phyloP scores from a whole-genome alignment of 2,888 invertebrate species.

The Linyphia triangularis region DNA sequence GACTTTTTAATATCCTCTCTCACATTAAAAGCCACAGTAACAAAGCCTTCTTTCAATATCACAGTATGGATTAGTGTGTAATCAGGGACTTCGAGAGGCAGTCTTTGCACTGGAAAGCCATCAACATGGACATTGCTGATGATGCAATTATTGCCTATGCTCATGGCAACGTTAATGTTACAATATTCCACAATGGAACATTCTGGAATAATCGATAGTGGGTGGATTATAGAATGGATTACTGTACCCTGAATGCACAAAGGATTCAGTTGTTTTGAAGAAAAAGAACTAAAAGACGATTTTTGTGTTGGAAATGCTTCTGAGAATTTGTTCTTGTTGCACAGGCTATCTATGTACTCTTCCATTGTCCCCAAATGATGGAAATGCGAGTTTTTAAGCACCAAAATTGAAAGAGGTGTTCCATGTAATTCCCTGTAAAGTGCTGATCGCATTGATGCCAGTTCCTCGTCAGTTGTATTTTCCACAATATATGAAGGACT shows the following conservation, averaged over 20 bases:
- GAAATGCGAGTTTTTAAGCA: conserved; percentile 80
- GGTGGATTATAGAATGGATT: conserved; percentile 79
- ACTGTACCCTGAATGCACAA: conserved; percentile 75
- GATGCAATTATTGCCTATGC: conserved; percentile 78
- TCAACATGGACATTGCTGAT: conserved; percentile 78
- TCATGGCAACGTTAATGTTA: conserved; percentile 78
- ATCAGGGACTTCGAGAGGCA: conserved; percentile 75
- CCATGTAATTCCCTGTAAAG: conserved; percentile 79
- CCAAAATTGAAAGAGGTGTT: conserved; percentile 78
- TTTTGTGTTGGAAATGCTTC: conserved; percentile 44
- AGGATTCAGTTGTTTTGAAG: neutral
- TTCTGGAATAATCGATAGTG: conserved; percentile 76
- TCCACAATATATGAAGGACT: conserved; percentile 78
- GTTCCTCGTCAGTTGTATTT: conserved; percentile 78
- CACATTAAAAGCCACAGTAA: conserved; percentile 76
- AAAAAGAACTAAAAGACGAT: conserved; percentile 30
- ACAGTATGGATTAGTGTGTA: conserved; percentile 76
- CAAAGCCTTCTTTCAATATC: conserved; percentile 74
- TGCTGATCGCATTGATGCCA: conserved; percentile 78
- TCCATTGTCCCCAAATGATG: conserved; percentile 81
- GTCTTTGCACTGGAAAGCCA: conserved; percentile 47
- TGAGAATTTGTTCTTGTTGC: conserved; percentile 57
- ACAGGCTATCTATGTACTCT: conserved; percentile 77
- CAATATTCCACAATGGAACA: conserved; percentile 80
- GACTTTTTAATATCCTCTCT: conserved; percentile 76